Base-by-base conservation (phyloP, 2,113 vertebrate species). In the Anarrhichthys ocellatus region DNA sequence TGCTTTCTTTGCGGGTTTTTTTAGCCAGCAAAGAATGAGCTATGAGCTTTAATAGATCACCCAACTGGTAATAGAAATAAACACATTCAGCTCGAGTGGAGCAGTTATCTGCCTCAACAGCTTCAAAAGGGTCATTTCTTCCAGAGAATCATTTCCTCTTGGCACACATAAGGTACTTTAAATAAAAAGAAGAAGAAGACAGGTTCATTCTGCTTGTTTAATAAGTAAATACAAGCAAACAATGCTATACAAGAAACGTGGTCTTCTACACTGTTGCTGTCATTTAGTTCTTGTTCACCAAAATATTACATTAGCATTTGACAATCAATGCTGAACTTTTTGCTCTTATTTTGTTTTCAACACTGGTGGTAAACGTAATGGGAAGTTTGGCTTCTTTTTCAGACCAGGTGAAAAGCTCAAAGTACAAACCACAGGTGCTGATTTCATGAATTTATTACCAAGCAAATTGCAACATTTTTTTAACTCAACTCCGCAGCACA, bases 41-140 rank as follows among this genome's bases (percentile, higher is more conserved):
- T 11, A 34, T 13, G 34, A 20, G 64, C 54, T 80, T 76, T 80
- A 80, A 90, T 68, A 68, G 48, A 85, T 82, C 48, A n/a, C 46
- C 54, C 46, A n/a, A 38, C 22, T 54, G 22, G 27, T 80, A 64
- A 76, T 74, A 69, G 24, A 88, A 76, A 66, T 59, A 82, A 81
- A 80, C 77, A 64, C 66, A 71, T 85, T 78, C 20, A 42, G 85
- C 68, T 83, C 2, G 64, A 85, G 48, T 66, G 83, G 40, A 63
- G 59, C 73, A 72, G 59, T 80, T 80, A 84, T 73, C 80, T 76
- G 76, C 78, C 77, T 78, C 34, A 87, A 63, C 68, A 22, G 58
- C 36, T 68, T 68, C 61, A 59, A 73, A 80, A 80, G 73, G 74
- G 46, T 74, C 13, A 85, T 85, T 88, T 72, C 36, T 87, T 80